Conservation (phyloP, 2,888 invertebrate genomes). For the Ligdia adustata region DNA sequence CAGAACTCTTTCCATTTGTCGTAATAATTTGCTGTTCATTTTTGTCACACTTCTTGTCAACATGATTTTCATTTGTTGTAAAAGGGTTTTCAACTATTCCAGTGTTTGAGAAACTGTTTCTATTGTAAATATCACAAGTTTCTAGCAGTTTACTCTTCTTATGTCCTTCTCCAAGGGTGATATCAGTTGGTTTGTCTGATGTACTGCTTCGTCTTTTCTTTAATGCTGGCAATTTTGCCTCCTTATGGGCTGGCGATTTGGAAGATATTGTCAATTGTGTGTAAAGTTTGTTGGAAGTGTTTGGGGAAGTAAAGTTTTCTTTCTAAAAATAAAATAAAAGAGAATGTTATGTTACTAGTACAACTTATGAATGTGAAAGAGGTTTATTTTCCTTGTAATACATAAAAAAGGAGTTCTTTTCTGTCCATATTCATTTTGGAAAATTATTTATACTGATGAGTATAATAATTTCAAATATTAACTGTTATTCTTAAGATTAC, state of each 20-base stretch:
- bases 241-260: slow-evolving; percentile 68
- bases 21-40: slow-evolving; percentile 53
- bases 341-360: too few species aligned
- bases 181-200: slow-evolving; percentile 75
- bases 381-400: too few species aligned
- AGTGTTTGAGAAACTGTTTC: slow-evolving; percentile 58
- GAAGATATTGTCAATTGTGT: slow-evolving; percentile 77
- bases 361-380: too few species aligned
- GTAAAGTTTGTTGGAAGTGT: slow-evolving; percentile 72
- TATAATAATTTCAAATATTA: too few species aligned
- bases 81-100: slow-evolving; percentile 59
- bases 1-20: slow-evolving; percentile 68
- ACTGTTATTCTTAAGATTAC: too few species aligned
- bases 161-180: slow-evolving; percentile 58
- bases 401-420: too few species aligned
- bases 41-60: slow-evolving; percentile 70
- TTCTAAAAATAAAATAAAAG: slow-evolving; percentile 56
- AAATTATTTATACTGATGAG: too few species aligned
- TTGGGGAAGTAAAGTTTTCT: slow-evolving; percentile 69
- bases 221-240: slow-evolving; percentile 65
- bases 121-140: slow-evolving; percentile 70
- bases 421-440: too few species aligned
- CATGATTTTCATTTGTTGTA: slow-evolving; percentile 59
- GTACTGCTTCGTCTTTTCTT: slow-evolving; percentile 78
- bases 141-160: slow-evolving; percentile 71